Evolutionary conservation across 2,113 vertebrate species (phyloP), one percentile per base, ranked within the genome.

Genomic region (Sitta europaea): DNA sequence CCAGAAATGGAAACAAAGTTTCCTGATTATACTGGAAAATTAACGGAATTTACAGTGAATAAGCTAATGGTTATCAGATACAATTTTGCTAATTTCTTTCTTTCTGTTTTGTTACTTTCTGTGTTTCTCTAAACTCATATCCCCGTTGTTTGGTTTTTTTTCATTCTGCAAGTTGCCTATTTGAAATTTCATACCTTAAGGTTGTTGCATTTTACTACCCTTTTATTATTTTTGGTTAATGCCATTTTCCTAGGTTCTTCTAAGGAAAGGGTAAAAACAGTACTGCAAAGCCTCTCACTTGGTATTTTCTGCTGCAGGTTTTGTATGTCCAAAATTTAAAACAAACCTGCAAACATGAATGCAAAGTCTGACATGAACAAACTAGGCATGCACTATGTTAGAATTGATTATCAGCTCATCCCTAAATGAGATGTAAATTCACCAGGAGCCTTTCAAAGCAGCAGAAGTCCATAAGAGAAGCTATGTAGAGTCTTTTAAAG

Each of bases 1-100:
- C 91, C 92, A 96, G 85, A 96, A 94, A 86, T 94, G 91, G 96
- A 96, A 96, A 94, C 92, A 75, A 91, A 90, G 88, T 96, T 97
- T 96, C 90, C 94, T 91, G 88, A 79, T 96, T 86, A 71, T 90
- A 54, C 74, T 90, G 72, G 80, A 71, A 79, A 88, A 94, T 66
- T 82, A 82, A 62, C 0, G 13, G 77, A 76, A 79, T 88, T 91
- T 85, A n/a, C 31, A 38, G 35, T 50, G 77, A 85, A 82, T 45
- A 79, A 76, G 48, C 31, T 74, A 67, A 14, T 72, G 67, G 66
- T 88, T 91, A 38, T 82, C 74, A 68, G 42, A 50, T 36, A 21
- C 20, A 23, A 31, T 81, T 91, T 67, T 75, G 14, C 47, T 73
- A 29, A 36, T 85, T 85, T 90, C 12, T 81, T 59, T 76, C 16